Conservation (phyloP, 2,113 vertebrate genomes). For the Anas platyrhynchos region DNA sequence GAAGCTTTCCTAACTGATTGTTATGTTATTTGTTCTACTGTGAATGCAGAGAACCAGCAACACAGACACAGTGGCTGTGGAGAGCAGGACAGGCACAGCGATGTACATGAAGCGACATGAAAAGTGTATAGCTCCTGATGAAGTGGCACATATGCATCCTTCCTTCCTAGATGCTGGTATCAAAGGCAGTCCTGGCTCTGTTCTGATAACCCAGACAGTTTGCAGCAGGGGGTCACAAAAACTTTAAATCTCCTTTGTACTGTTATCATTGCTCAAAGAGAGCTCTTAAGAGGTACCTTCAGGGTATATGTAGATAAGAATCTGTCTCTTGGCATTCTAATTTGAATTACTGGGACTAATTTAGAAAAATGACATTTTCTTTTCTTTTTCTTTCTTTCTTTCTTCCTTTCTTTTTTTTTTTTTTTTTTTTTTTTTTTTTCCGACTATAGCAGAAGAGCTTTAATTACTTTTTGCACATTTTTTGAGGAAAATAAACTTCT, state of each 20-base stretch:
- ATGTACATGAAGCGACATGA: fast-evolving
- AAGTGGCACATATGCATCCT: background rate
- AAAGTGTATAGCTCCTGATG: background rate
- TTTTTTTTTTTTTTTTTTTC: background rate
- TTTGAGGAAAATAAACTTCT: background rate
- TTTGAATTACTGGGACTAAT: background rate
- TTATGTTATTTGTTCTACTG: conserved; percentile 60
- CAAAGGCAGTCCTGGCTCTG: background rate
- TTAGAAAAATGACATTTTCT: background rate
- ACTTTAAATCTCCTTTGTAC: background rate
- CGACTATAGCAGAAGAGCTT: background rate
- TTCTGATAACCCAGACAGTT: background rate
- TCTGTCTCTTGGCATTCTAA: background rate
- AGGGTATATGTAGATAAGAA: background rate
- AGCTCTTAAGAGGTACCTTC: background rate
- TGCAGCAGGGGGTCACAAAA: background rate
- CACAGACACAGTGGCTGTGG: conserved; percentile 4
- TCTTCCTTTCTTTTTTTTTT: background rate
- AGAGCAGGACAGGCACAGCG: background rate
- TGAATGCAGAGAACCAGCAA: conserved; percentile 41
- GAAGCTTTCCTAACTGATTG: conserved; percentile 52
- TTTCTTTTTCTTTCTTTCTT: background rate
- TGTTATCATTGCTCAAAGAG: background rate
- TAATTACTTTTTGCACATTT: background rate
- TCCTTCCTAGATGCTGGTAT: background rate